These are phyloP conservation scores for Drosophila melanica DNA, from an alignment of 1,140 invertebrate genomes.

Conservation along the genomic window DNA sequence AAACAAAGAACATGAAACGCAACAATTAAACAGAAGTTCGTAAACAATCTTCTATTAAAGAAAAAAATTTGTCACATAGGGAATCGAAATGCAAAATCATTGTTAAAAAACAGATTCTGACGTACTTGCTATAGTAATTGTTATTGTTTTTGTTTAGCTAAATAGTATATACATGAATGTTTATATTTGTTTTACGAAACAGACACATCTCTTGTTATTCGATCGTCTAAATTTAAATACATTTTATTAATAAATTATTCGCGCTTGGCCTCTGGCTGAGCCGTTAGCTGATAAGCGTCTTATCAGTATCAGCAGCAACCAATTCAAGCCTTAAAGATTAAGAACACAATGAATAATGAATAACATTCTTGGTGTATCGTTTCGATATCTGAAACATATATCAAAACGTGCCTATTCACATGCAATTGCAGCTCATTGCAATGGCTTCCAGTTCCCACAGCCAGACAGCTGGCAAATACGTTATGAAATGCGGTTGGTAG, in stretches of 20 bases:
- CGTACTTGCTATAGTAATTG: constrained; percentile 48
- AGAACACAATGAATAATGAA: constrained; percentile 26
- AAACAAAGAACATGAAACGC: too few species aligned
- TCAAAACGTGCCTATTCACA: background rate
- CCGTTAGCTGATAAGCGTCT: constrained; percentile 41
- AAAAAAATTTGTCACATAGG: too few species aligned
- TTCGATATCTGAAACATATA: constrained; percentile 29
- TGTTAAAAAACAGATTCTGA: constrained; percentile 39
- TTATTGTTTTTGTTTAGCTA: constrained; percentile 5
- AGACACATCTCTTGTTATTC: constrained; percentile 40
- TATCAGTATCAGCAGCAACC: background rate
- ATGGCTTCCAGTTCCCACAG: constrained; percentile 47
- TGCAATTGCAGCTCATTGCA: constrained; percentile 31
- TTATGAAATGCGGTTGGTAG: constrained; percentile 49
- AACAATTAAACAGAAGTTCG: too few species aligned
- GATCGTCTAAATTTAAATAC: constrained; percentile 54
- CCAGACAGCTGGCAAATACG: constrained; percentile 72
- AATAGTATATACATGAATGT: constrained; percentile 5
- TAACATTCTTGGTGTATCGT: constrained; percentile 32
- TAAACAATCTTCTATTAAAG: too few species aligned
- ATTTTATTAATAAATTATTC: constrained; percentile 50
- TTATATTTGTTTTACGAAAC: constrained; percentile 26
- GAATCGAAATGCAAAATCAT: background rate
- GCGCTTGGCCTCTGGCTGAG: constrained; percentile 25
- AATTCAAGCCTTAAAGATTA: background rate